Percentiles rank a stretch among this genome's conserved stretches.
These are phyloP conservation scores for Chrysomela aeneicollis DNA, from an alignment of 2,888 invertebrate species.

Conservation along the genomic window DNA sequence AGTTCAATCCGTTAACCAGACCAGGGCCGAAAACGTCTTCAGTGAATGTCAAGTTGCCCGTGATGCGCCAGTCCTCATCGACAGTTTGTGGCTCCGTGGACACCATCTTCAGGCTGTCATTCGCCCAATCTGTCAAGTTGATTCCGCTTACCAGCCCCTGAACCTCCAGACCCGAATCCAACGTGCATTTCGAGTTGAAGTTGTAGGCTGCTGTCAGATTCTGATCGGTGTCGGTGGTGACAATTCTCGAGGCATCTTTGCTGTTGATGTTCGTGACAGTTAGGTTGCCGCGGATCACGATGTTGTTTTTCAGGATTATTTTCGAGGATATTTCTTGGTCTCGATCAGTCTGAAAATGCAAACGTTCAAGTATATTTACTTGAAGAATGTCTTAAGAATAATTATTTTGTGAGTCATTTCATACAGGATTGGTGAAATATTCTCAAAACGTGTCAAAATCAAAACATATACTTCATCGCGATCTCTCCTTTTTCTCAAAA, in stretches of 20 bases:
- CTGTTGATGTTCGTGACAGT: conserved; percentile 54
- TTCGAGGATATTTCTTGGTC: conserved; percentile 60
- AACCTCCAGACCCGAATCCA: conserved; percentile 47
- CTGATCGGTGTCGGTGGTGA: conserved; percentile 58
- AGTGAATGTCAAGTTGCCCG: conserved; percentile 57
- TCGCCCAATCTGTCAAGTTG: conserved; percentile 61
- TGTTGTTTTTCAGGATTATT: conserved; percentile 57
- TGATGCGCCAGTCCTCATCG: conserved; percentile 62
- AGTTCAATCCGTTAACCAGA: conserved; percentile 54
- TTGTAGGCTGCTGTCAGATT: conserved; percentile 51
- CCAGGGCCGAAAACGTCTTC: conserved; percentile 47
- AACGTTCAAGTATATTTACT: too few relatives aligned
- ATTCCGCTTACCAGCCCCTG: conserved; percentile 56
- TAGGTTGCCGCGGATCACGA: conserved; percentile 51
- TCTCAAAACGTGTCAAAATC: too few relatives aligned
- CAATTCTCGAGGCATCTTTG: conserved; percentile 55
- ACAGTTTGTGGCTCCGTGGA: conserved; percentile 58
- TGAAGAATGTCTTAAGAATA: too few relatives aligned
- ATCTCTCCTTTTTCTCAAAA: too few relatives aligned
- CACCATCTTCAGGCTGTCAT: conserved; percentile 54
- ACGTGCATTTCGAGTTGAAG: conserved; percentile 50
- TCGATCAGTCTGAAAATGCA: conserved; percentile 45
- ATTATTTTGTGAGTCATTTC: too few relatives aligned
- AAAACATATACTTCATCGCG: too few relatives aligned
- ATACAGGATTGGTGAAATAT: neutral